Percentiles rank a stretch among this genome's conserved stretches.
phyloP scores from a whole-genome alignment of 2,113 vertebrate genomes.

The Alouatta palliata region DNA sequence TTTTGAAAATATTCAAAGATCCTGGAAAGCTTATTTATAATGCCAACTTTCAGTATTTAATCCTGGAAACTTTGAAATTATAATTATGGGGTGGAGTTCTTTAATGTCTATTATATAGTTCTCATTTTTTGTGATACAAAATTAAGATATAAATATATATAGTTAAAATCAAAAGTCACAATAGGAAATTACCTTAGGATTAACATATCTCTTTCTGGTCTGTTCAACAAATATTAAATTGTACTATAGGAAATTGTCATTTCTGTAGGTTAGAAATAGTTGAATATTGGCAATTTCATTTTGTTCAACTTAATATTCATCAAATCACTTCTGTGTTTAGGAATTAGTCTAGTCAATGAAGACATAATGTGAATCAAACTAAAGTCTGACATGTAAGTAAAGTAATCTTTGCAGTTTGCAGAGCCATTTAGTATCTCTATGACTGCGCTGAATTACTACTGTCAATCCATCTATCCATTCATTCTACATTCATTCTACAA shows the following conservation, averaged over 20 bases:
- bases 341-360: background rate
- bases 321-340: background rate
- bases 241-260: background rate
- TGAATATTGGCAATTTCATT: background rate
- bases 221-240: background rate
- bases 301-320: background rate
- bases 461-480: background rate
- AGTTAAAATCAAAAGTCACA: constrained; percentile 18
- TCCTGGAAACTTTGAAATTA: background rate
- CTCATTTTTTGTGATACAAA: background rate
- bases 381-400: background rate
- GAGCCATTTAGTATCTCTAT: background rate
- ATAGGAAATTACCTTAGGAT: background rate
- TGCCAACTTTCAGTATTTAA: background rate
- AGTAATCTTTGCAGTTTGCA: background rate
- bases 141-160: background rate
- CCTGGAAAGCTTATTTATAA: background rate
- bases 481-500: background rate
- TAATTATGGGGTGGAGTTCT: background rate
- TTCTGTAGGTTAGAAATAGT: background rate
- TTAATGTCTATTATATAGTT: background rate
- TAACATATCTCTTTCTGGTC: background rate
- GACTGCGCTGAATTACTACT: background rate
- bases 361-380: background rate
- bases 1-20: background rate